Conservation (phyloP, 2,113 vertebrate species). For the Oncorhynchus clarkii region DNA sequence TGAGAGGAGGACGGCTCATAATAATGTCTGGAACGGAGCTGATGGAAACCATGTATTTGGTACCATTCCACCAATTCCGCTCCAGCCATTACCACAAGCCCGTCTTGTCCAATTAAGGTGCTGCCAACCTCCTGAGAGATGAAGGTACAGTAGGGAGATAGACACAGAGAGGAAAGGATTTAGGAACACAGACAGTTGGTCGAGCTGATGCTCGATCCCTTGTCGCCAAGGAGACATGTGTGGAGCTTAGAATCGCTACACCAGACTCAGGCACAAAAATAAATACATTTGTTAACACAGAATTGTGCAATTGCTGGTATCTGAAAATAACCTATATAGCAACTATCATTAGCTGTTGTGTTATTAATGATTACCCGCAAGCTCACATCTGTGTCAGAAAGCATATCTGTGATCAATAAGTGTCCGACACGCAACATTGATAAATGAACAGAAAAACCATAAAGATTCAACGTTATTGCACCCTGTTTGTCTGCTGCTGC, state of each 20-base stretch:
- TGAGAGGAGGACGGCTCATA: too few relatives aligned
- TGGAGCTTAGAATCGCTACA: background rate
- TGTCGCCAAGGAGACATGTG: background rate
- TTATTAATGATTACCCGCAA: constrained; percentile 9
- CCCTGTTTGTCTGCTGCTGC: constrained; percentile 21
- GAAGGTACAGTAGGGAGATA: too few relatives aligned
- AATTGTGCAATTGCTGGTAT: background rate
- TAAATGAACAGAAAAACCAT: constrained; percentile 16
- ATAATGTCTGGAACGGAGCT: too few relatives aligned
- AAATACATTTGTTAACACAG: background rate
- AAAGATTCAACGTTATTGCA: constrained; percentile 48
- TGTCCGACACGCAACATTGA: constrained; percentile 29
- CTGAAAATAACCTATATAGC: too few relatives aligned
- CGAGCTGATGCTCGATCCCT: too few relatives aligned
- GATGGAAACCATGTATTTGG: too few relatives aligned
- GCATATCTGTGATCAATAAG: constrained; percentile 34
- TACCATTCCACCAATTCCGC: too few relatives aligned
- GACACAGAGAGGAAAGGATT: too few relatives aligned
- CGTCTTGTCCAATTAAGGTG: too few relatives aligned
- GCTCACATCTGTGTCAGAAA: constrained; percentile 16
- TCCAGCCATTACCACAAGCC: too few relatives aligned
- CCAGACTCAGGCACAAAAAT: background rate
- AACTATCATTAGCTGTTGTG: background rate
- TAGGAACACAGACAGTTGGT: too few relatives aligned
- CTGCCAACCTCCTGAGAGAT: too few relatives aligned